Evolutionary conservation across 2,797 vertebrate genomes (phyloP), one percentile per base, ranked within the genome.

Genomic region (Tenualosa ilisha): DNA sequence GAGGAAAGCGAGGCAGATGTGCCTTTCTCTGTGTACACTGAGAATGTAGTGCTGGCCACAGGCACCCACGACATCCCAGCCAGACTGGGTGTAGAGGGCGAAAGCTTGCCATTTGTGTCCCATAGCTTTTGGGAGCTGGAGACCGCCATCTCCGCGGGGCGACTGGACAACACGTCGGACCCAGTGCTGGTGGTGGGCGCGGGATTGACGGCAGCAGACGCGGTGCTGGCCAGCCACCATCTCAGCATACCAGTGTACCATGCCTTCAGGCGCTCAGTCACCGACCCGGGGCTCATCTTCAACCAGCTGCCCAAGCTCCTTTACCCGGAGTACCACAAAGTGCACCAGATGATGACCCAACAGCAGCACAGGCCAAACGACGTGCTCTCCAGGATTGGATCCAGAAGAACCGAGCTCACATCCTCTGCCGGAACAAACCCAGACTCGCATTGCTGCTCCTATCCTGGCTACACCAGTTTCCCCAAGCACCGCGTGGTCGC

Each of bases 251-350:
- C 95, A 0, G 94, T 96, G 24, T 95, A 93, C 89, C 96, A 96
- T 54, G 93, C 90, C 85, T 96, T 96, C 91, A 92, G 96, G 0
- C 93, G 95, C 46, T 88, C 93, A 0, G 94, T 96, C 46, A 89
- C 61, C 0, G 95, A 96, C 91, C 95, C 95, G 0, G 94, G 86
- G 0, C 94, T 96, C 85, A 95, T 96, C 89, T 96, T 96, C 90
- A 96, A 96, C 93, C 96, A 96, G 93, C 93, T 96, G 84, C 96
- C 96, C 43, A 96, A 95, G 65, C 85, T 96, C 81, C 95, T 96
- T 0, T 96, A 96, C 90, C 96, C 96, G 0, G 96, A 96, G 90
- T 96, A 96, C 91, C 96, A 96, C 93, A 96, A 96, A 92, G 96
- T 96, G 85, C 95, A 96, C 88, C 96, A 96, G 92, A 96, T 96